Base-by-base conservation (phyloP, 2,888 invertebrate species). In the Malthinus flaveolus region DNA sequence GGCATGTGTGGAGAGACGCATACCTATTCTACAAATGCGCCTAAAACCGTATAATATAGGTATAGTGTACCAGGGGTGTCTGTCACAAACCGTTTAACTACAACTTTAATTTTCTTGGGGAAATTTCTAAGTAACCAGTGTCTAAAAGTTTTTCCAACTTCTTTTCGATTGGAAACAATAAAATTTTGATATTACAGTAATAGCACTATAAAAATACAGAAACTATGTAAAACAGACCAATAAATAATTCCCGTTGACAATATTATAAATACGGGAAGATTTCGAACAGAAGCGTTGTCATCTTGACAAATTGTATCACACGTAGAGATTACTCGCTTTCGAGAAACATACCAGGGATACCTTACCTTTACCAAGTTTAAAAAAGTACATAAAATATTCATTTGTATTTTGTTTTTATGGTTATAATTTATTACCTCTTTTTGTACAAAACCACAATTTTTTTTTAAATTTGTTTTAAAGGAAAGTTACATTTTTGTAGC, bases 281-380 rank as follows among this genome's bases (percentile, higher is more conserved):
- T 71, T 67, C 67, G 71, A 72, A 76, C 76, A 75, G 76, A 76
- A 76, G 76, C 76, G 75, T 76, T 75, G 75, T 75, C 76, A 74
- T 66, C 64, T 71, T 75, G 76, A 76, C 76, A 76, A 75, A 76
- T 76, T 74, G 71, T 75, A 73, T 74, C 73, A 72, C 73, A 70
- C 72, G 59, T 61, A 49, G 58, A 53, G 58, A 45, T 55, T 51
- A 46, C 45, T 58, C 60, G 50, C 59, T 47, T 45, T 50, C 56
- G 5, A 12, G 32, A 33, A 49, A 52, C 52, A 58, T 39, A 48
- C 51, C 37, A 15, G 13, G 57, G 47, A 57, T 47, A 51, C 32
- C 11, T 11, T 11, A 51, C n/a, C 23, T 23, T 23, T 23, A 23
- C 23, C 15, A 15, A 51, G 47, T 42, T 51, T 10, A 31, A 49